Base-by-base conservation (phyloP, 2,113 vertebrate species). In the Anolis carolinensis region DNA sequence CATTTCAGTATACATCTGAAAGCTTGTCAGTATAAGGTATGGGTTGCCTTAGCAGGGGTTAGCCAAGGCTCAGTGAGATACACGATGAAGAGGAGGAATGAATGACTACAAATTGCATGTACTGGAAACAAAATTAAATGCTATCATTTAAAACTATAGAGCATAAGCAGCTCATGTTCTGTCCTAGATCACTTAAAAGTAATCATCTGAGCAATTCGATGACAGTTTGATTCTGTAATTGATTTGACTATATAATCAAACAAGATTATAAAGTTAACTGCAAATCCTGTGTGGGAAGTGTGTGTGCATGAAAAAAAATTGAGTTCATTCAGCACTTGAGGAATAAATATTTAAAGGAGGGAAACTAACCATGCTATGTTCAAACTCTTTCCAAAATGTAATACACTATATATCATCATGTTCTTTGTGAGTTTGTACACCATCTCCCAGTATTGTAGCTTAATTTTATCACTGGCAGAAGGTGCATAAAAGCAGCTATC, bases 1-100 rank as follows among this genome's bases (percentile, higher is more conserved):
- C 32, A 79, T 85, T 85, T 85, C 62, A 80, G 52, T 36, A 72
- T 63, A 13, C 80, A 44, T 86, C 30, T 48, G 30, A 80, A 80
- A 80, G 36, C 55, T 63, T 80, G 68, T 80, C 84, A 86, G 30
- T 73, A 62, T 25, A 18, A 9, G 79, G 13, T 18, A 52, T 80
- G 36, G 73, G 73, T 73, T 73, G 71, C 27, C 44, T 39, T 52
- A 62, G 20, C 32, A 10, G 10, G 70, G 23, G 74, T 30, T 70
- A 62, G 20, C 32, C 70, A 70, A 79, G 30, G 27, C 77, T 86
- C 13, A 13, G 4, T 59, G 67, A 79, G 34, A 80, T 32, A 55
- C 67, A 52, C 30, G 30, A 32, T 32, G 18, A 27, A 73, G n/a
- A 79, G 72, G 52, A 72, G 34, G 34, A 34, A 72, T 63, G 34